phyloP scores from a whole-genome alignment of 2,113 vertebrate species.

The Lynx canadensis region DNA sequence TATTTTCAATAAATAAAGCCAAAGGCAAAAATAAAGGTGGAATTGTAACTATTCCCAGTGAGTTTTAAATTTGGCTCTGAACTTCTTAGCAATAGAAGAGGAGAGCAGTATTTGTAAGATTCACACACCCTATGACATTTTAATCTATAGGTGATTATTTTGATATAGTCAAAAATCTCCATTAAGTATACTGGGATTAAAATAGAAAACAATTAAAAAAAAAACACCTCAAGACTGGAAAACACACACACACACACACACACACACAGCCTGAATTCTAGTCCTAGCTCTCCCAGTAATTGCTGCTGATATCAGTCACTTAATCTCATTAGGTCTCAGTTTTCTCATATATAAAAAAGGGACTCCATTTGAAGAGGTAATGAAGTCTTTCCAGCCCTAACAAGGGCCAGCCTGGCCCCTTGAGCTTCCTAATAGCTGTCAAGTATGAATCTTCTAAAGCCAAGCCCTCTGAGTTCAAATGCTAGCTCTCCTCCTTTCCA shows the following conservation, averaged over 20 bases:
- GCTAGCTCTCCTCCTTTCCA: neutral
- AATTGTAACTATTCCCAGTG: neutral
- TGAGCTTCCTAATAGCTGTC: neutral
- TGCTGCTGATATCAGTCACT: neutral
- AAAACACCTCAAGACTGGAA: neutral
- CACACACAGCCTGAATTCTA: neutral
- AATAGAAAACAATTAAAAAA: neutral
- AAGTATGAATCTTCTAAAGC: neutral
- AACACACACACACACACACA: neutral
- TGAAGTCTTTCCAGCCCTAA: constrained; percentile 18
- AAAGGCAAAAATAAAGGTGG: neutral
- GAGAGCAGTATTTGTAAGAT: neutral
- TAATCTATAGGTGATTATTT: neutral
- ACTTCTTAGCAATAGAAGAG: neutral
- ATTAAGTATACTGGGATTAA: neutral
- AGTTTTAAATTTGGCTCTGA: neutral
- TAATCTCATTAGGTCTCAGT: neutral
- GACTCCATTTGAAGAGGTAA: neutral
- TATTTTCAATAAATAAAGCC: neutral
- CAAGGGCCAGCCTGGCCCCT: neutral
- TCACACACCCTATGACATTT: neutral
- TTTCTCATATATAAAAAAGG: neutral
- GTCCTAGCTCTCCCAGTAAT: neutral
- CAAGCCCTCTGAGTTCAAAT: neutral
- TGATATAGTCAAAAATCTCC: neutral